A percentile compares a stretch with the other conserved stretches of the same genome.
Evolutionary conservation across 2,888 invertebrate genomes (phyloP).

Genomic region (Drosophila affinis): DNA sequence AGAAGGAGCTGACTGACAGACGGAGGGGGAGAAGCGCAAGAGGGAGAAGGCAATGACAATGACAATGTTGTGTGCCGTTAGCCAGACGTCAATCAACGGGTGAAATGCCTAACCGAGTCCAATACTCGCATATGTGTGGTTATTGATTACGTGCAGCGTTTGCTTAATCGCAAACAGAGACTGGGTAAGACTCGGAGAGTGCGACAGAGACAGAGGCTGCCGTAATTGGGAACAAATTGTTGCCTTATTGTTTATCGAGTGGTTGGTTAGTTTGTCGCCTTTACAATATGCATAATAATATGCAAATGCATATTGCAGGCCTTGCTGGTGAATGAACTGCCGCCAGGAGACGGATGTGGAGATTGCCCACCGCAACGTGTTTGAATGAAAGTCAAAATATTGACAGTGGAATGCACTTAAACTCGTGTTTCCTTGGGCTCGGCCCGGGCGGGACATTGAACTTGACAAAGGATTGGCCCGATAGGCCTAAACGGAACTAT

Average conservation of each 20-base stretch:
- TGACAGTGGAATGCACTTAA: constrained; percentile 30
- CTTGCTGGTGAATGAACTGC: constrained; percentile 64
- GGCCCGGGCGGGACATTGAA: constrained; percentile 49
- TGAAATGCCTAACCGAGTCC: constrained; percentile 60
- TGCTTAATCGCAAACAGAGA: constrained; percentile 51
- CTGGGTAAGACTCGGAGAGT: constrained; percentile 16
- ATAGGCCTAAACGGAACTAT: constrained; percentile 40
- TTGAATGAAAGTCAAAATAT: constrained; percentile 53
- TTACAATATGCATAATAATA: constrained; percentile 61
- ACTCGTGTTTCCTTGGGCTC: constrained; percentile 31
- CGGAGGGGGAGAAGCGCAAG: constrained; percentile 2
- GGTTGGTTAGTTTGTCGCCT: constrained; percentile 56
- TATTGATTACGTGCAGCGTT: constrained; percentile 75
- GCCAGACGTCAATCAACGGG: constrained; percentile 63
- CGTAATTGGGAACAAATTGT: constrained; percentile 67
- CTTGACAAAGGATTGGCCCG: constrained; percentile 45
- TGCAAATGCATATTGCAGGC: constrained; percentile 19
- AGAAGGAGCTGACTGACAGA: constrained; percentile 32
- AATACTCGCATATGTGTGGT: constrained; percentile 37
- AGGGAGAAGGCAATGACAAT: constrained; percentile 48
- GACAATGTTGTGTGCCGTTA: constrained; percentile 67
- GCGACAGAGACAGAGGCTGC: constrained; percentile 12
- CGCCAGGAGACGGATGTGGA: constrained; percentile 38
- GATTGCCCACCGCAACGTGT: constrained; percentile 21
- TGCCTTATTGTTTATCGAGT: constrained; percentile 42